Evolutionary conservation across 35 echinoderm and acorn worm species (phyloP).

Genomic region (Nesometra sesokonis): DNA sequence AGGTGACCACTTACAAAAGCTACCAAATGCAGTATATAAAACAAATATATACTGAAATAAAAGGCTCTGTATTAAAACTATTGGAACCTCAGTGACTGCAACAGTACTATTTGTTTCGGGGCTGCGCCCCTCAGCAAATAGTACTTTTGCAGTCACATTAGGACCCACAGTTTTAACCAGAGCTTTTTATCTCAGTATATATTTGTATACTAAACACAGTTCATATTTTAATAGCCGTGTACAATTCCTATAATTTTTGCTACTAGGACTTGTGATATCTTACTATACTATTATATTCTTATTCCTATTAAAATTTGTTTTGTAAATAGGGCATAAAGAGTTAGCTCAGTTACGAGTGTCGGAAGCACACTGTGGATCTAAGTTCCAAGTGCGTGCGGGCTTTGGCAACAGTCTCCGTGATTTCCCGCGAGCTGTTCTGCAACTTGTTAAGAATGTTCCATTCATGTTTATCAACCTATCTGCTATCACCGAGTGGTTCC

Average conservation of each 20-base stretch:
- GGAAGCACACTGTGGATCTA: constrained; percentile 58
- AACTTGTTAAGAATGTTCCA: constrained; percentile 62
- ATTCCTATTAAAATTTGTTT: neutral
- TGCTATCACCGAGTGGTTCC: constrained; percentile 75
- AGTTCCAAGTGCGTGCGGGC: constrained; percentile 54
- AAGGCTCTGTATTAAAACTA: too few relatives aligned
- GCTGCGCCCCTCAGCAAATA: too few relatives aligned
- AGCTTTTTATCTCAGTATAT: too few relatives aligned
- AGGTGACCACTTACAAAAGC: too few relatives aligned
- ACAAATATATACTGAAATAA: too few relatives aligned
- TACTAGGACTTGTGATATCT: neutral
- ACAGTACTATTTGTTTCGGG: too few relatives aligned
- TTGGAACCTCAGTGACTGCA: too few relatives aligned
- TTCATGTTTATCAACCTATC: constrained; percentile 89
- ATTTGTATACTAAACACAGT: too few relatives aligned
- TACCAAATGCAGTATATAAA: too few relatives aligned
- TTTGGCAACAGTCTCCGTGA: constrained; percentile 70
- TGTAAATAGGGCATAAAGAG: constrained; percentile 30
- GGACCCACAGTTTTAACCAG: too few relatives aligned
- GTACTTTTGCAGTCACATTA: too few relatives aligned
- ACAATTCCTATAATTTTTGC: neutral
- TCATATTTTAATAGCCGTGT: neutral
- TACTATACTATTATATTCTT: neutral
- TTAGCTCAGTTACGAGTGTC: constrained; percentile 26
- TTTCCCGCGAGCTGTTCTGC: constrained; percentile 60